These are phyloP conservation scores for Aspidiotus destructor DNA, from an alignment of 2,888 invertebrate genomes.

Conservation along the genomic window DNA sequence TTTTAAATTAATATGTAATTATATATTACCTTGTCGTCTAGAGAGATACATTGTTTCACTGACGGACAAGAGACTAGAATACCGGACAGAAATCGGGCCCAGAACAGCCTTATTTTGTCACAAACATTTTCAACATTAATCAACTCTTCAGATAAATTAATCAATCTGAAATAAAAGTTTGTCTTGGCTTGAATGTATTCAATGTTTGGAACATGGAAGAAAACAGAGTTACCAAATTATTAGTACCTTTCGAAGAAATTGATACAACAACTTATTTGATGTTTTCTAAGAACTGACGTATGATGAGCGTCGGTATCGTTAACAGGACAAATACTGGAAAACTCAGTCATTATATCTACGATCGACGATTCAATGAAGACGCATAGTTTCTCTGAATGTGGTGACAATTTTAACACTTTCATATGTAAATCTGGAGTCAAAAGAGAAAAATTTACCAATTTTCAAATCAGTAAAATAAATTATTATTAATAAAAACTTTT, in stretches of 20 bases:
- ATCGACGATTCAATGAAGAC: conserved; percentile 13
- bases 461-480: no score
- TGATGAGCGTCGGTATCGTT: conserved; percentile 9
- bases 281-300: conserved; percentile 7
- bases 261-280: conserved; percentile 19
- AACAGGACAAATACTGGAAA: conserved; percentile 9
- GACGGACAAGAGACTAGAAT: conserved; percentile 11
- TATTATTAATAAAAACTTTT: not conserved
- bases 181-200: no score
- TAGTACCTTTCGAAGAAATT: conserved; percentile 15
- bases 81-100: conserved; percentile 23
- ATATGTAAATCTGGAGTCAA: conserved; percentile 10
- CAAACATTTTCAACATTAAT: not conserved
- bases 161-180: conserved; percentile 8
- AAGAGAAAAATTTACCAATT: no score
- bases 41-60: conserved; percentile 14
- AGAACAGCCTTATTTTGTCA: conserved; percentile 10
- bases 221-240: not conserved
- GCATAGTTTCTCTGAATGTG: conserved; percentile 20
- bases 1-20: no score
- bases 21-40: conserved; percentile 16
- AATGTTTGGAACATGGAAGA: no score
- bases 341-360: conserved; percentile 9
- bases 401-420: conserved; percentile 13
- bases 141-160: not conserved